Conservation (phyloP, 2,113 vertebrate genomes). For the Misgurnus mizolepis region DNA sequence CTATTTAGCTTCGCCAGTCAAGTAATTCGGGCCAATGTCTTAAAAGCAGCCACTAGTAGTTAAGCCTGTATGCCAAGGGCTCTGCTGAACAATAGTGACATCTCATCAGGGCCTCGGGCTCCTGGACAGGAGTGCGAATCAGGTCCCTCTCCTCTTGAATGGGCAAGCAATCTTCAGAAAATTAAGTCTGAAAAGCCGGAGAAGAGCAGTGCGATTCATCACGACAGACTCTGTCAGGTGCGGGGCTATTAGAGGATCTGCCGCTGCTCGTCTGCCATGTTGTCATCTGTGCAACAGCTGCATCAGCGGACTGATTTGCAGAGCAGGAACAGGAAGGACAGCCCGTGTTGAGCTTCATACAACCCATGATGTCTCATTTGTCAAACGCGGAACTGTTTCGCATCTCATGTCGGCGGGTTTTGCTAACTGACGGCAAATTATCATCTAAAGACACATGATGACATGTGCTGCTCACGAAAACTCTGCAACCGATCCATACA, state of each 20-base stretch:
- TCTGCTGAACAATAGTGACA: slow-evolving; percentile 74
- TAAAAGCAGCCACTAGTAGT: slow-evolving; percentile 77
- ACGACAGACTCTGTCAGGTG: slow-evolving; percentile 72
- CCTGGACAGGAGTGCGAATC: slow-evolving; percentile 69
- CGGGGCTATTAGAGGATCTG: slow-evolving; percentile 67
- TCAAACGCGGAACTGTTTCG: slow-evolving; percentile 25
- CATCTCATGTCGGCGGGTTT: not conserved
- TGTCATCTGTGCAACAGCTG: slow-evolving; percentile 54
- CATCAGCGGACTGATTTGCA: slow-evolving; percentile 52
- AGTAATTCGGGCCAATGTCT: slow-evolving; percentile 77
- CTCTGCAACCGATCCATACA: not conserved
- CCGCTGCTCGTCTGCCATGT: slow-evolving; percentile 31
- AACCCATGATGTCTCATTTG: slow-evolving; percentile 42
- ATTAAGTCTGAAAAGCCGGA: slow-evolving; percentile 80
- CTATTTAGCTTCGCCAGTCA: slow-evolving; percentile 78
- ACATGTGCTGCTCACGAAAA: slow-evolving; percentile 1
- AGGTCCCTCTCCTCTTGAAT: slow-evolving; percentile 79
- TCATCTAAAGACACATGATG: slow-evolving; percentile 12
- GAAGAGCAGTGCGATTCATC: slow-evolving; percentile 73
- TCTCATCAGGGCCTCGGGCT: slow-evolving; percentile 67
- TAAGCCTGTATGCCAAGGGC: slow-evolving; percentile 65
- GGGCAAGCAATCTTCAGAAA: slow-evolving; percentile 84
- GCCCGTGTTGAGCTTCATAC: slow-evolving; percentile 37
- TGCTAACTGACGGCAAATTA: slow-evolving; percentile 29
- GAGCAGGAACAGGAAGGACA: slow-evolving; percentile 32